phyloP scores from a whole-genome alignment of 2,888 invertebrate genomes.

The Pyrochroa serraticornis region DNA sequence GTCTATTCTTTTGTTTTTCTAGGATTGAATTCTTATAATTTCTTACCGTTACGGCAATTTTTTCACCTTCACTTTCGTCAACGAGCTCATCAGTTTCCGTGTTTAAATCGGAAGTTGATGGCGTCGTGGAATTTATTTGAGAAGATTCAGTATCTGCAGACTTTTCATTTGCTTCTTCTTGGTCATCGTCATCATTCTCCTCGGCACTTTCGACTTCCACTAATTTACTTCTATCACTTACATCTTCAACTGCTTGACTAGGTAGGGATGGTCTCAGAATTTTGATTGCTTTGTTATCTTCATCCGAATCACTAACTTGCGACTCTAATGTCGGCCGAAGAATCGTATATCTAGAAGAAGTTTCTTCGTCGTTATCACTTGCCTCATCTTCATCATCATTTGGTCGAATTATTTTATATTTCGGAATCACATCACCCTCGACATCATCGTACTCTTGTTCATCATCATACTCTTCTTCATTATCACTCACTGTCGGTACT shows the following conservation, averaged over 20 bases:
- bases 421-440: neutral
- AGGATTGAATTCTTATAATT: conserved; percentile 26
- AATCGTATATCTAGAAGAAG: neutral
- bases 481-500: conserved; percentile 2
- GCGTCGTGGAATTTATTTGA: too few species aligned
- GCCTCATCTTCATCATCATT: conserved; percentile 27
- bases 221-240: neutral
- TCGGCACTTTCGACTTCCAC: conserved; percentile 27
- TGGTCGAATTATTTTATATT: conserved; percentile 4
- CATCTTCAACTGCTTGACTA: neutral
- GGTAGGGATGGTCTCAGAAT: neutral
- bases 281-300: neutral
- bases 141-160: conserved; percentile 1
- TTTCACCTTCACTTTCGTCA: conserved; percentile 18
- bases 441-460: too few species aligned
- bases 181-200: conserved; percentile 29
- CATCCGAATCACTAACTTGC: neutral
- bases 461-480: conserved; percentile 8
- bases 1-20: conserved; percentile 18
- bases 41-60: conserved; percentile 9
- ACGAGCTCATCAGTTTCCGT: neutral
- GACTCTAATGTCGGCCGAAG: neutral
- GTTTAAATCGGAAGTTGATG: too few species aligned
- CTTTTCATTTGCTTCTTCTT: neutral
- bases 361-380: conserved; percentile 32